Percentiles rank a stretch among this genome's conserved stretches.
Evolutionary conservation across 1,140 invertebrate species (phyloP).

Genomic region (Xylocopa sonorina): DNA sequence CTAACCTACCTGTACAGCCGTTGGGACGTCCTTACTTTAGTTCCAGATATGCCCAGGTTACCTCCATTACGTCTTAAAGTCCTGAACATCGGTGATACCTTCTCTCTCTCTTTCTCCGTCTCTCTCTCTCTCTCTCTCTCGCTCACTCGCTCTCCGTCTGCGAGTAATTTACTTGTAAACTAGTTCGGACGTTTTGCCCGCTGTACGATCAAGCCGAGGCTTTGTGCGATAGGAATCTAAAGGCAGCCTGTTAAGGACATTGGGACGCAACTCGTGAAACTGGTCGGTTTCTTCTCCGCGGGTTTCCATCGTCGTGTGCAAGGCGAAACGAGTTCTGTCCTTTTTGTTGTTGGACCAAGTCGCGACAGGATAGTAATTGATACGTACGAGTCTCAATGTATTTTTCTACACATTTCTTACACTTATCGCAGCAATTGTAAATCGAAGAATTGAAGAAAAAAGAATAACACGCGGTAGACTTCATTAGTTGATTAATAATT

Average conservation of each 20-base stretch:
- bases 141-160: background rate
- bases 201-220: background rate
- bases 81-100: background rate
- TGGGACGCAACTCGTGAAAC: background rate
- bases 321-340: no score
- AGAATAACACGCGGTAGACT: no score
- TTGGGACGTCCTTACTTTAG: slow-evolving; percentile 8
- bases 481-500: no score
- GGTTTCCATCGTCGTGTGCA: background rate
- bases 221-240: background rate
- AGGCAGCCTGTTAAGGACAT: background rate
- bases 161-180: slow-evolving; percentile 26
- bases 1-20: slow-evolving; percentile 16
- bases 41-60: background rate
- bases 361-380: no score
- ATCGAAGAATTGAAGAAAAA: no score
- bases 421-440: no score
- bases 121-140: no score
- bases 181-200: slow-evolving; percentile 9
- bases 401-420: no score
- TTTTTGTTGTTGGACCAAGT: no score
- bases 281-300: background rate
- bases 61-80: slow-evolving; percentile 14
- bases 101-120: no score
- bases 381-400: no score